Base-by-base conservation (phyloP, 2,888 invertebrate species). In the Lasiommata megera region DNA sequence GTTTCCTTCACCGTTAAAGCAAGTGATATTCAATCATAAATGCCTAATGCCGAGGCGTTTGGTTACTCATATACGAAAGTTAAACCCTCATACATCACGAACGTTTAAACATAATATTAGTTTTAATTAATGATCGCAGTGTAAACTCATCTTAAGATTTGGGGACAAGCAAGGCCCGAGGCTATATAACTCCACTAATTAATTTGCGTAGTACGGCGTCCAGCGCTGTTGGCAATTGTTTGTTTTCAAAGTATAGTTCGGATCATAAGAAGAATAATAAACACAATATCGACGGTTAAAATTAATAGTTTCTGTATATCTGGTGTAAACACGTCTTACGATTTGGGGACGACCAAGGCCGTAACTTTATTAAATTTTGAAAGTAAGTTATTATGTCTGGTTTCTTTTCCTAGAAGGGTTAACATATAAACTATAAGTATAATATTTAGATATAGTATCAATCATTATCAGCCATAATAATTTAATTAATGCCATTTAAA, bases 91-190 rank as follows among this genome's bases (percentile, higher is more conserved):
- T 31, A 46, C 46, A 46, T 6, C 46, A 46, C 46, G 29, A 46
- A 46, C 31, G 46, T 29, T 46, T 46, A 31, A 31, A 31, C 46
- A 29, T 31, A 46, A 52, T 52, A 41, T 41, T 52, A 29, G 29
- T 52, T 52, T 41, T 52, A 52, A 41, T 52, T 52, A 52, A 52
- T 41, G 31, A 52, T 52, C 31, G 17, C 41, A 52, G 28, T 52
- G 52, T 41, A 52, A 52, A 52, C 29, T 29, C 52, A 31, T 41
- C 40, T 41, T 41, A 31, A 52, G 52, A 29, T 52, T 41, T 31
- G 41, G 37, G 40, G 52, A 52, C 52, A 52, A 52, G 41, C 40
- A 52, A 31, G 52, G 41, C 52, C 52, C 31, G 52, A 41, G 52
- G 52, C 40, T 29, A 41, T 40, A 41, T 40, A 41, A 41, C 37